A percentile compares a stretch with the other conserved stretches of the same genome.
Conservation (phyloP, 2,797 vertebrate genomes). For the Philypnodon macrostomus region DNA sequence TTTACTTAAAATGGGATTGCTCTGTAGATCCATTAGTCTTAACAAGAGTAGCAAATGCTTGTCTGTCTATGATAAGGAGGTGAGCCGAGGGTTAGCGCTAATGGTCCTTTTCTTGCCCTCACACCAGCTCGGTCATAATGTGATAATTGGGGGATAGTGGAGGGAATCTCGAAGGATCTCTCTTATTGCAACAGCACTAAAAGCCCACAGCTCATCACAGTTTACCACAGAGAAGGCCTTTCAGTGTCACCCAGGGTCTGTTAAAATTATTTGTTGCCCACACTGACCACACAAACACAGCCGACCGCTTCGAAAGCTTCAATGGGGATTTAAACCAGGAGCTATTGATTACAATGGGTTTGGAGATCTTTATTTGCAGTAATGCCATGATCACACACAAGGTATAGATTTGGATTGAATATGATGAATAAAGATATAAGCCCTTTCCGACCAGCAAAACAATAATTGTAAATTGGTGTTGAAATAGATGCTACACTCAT, state of each 20-base stretch:
- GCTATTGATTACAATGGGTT: neutral
- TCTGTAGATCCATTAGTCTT: constrained; percentile 69
- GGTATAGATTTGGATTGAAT: constrained; percentile 1
- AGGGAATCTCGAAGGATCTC: constrained; percentile 77
- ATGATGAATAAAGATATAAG: neutral
- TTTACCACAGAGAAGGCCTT: constrained; percentile 48
- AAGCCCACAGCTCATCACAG: constrained; percentile 52
- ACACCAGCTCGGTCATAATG: constrained; percentile 83
- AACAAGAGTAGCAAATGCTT: constrained; percentile 58
- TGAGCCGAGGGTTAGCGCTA: constrained; percentile 82
- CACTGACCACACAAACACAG: constrained; percentile 25
- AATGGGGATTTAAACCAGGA: constrained; percentile 15
- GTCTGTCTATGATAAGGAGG: constrained; percentile 73
- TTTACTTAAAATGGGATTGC: constrained; percentile 67
- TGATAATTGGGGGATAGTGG: constrained; percentile 83
- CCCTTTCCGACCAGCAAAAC: too few relatives aligned
- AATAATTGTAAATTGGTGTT: too few relatives aligned
- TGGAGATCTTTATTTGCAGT: neutral
- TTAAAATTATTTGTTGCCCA: constrained; percentile 45
- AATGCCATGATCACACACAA: constrained; percentile 1
- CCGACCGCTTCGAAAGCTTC: constrained; percentile 9
- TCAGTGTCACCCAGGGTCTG: constrained; percentile 39
- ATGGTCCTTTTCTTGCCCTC: constrained; percentile 77
- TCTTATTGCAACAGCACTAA: constrained; percentile 71
- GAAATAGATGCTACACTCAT: too few relatives aligned